phyloP scores from a whole-genome alignment of 2,797 vertebrate genomes.

The Enteromius radiatus region DNA sequence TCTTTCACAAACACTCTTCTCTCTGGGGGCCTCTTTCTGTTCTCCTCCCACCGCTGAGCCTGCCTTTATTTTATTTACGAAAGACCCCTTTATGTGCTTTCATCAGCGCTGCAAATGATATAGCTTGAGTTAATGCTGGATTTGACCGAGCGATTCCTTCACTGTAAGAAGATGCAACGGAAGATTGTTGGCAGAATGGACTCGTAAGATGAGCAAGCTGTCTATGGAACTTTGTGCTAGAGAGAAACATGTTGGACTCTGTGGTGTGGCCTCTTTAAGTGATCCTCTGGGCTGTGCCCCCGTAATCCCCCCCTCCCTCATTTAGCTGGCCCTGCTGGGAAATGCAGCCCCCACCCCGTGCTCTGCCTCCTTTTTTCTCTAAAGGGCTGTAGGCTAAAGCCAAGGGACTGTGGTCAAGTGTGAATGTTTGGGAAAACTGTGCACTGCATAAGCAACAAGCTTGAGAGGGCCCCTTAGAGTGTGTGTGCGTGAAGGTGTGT shows the following conservation, averaged over 20 bases:
- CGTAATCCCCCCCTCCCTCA: constrained; percentile 50
- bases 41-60: constrained; percentile 66
- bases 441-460: constrained; percentile 73
- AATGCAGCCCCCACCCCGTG: not conserved
- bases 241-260: constrained; percentile 23
- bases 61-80: constrained; percentile 67
- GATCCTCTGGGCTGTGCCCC: constrained; percentile 48
- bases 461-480: constrained; percentile 70
- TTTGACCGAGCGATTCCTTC: constrained; percentile 22
- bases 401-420: constrained; percentile 16
- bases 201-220: constrained; percentile 1
- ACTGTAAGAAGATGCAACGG: not conserved
- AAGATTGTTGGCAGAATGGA: constrained; percentile 18
- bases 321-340: constrained; percentile 46
- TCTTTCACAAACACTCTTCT: constrained; percentile 78
- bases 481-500: constrained; percentile 43
- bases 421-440: constrained; percentile 65
- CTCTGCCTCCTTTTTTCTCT: constrained; percentile 47
- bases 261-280: constrained; percentile 52
- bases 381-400: constrained; percentile 69
- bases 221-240: constrained; percentile 15
- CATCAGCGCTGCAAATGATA: constrained; percentile 42
- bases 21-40: constrained; percentile 68
- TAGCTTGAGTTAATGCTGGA: constrained; percentile 33
- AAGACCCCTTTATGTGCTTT: constrained; percentile 51